These are phyloP conservation scores for Fulmarus glacialis DNA, from an alignment of 2,113 vertebrate genomes.

Conservation along the genomic window DNA sequence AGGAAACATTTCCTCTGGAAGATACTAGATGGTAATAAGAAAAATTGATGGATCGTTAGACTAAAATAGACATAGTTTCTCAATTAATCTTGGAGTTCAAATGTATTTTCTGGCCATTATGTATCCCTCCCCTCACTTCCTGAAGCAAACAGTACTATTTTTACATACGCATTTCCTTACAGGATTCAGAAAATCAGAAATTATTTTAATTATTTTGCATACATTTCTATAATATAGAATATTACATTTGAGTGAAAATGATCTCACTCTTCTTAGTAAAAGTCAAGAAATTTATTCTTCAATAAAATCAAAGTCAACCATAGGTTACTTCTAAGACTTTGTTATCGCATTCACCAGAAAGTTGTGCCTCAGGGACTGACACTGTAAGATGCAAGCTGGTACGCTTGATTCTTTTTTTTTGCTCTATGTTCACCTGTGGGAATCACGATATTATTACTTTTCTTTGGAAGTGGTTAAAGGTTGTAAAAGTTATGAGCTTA, in stretches of 20 bases:
- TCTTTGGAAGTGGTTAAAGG: slow-evolving; percentile 9
- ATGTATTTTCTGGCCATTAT: background rate
- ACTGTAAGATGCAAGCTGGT: background rate
- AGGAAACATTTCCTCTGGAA: background rate
- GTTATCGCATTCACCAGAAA: background rate
- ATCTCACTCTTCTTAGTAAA: background rate
- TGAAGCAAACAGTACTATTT: background rate
- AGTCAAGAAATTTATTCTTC: background rate
- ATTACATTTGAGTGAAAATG: background rate
- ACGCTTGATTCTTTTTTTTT: background rate
- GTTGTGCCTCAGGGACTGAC: background rate
- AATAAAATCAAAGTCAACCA: background rate
- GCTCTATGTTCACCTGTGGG: background rate
- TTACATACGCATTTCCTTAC: background rate
- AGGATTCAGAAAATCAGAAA: background rate
- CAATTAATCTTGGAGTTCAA: background rate
- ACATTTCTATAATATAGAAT: background rate
- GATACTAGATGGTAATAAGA: background rate
- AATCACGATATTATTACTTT: slow-evolving; percentile 44
- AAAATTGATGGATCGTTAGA: background rate
- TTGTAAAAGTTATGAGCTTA: slow-evolving; percentile 4
- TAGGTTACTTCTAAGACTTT: background rate
- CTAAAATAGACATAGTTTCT: background rate
- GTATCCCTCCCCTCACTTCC: background rate
- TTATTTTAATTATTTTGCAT: background rate